Evolutionary conservation across 2,888 invertebrate species (phyloP).

Genomic region (Coleophora deauratella): DNA sequence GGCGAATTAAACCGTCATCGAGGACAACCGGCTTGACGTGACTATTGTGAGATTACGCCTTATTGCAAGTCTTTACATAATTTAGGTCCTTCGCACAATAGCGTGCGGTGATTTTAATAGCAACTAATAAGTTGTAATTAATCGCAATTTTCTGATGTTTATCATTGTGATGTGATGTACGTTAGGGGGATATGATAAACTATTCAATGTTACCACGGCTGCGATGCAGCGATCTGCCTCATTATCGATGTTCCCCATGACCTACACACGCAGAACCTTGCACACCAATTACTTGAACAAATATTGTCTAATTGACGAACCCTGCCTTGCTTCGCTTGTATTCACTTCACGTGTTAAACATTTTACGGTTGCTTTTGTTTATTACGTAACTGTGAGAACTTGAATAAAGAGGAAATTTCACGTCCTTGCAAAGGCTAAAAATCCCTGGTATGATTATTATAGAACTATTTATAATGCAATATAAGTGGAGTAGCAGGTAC

Average conservation of each 20-base stretch:
- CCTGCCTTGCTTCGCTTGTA: slow-evolving; percentile 15
- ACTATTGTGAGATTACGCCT: slow-evolving; percentile 16
- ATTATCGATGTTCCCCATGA: slow-evolving; percentile 36
- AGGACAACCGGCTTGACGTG: slow-evolving; percentile 29
- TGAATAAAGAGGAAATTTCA: too few species aligned
- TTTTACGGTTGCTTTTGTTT: slow-evolving; percentile 6
- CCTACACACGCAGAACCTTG: slow-evolving; percentile 38
- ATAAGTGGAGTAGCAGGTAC: too few species aligned
- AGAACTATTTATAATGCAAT: too few species aligned
- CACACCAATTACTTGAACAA: slow-evolving; percentile 35
- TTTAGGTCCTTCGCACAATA: slow-evolving; percentile 14
- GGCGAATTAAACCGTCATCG: slow-evolving; percentile 35
- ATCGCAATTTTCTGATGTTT: slow-evolving; percentile 33
- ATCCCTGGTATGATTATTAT: too few species aligned
- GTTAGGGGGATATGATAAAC: slow-evolving; percentile 11
- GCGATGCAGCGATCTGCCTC: slow-evolving; percentile 27
- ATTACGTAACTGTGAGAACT: too few species aligned
- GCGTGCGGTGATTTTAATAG: slow-evolving; percentile 17
- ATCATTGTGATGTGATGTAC: slow-evolving; percentile 27
- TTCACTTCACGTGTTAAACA: neutral
- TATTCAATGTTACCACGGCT: slow-evolving; percentile 28
- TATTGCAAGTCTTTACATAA: slow-evolving; percentile 17
- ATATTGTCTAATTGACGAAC: slow-evolving; percentile 29
- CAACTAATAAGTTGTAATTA: slow-evolving; percentile 14
- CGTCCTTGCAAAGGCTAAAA: too few species aligned